Evolutionary conservation across 2,888 invertebrate genomes (phyloP), one percentile per base, ranked within the genome.

Genomic region (Hirudinaria manillensis): DNA sequence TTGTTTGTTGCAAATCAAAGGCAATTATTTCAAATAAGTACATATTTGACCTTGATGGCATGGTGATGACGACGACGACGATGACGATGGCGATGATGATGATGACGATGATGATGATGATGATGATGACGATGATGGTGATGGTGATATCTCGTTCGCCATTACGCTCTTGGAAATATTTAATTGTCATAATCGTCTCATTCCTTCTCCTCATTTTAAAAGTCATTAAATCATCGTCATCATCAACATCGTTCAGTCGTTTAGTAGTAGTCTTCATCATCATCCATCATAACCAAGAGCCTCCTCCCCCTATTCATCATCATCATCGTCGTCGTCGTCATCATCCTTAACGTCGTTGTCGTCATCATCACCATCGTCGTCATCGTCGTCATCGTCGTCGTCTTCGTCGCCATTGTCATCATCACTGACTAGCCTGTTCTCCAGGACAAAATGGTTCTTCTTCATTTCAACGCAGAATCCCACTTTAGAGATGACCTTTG

Each of bases 391-490:
- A 10, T 36, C 36, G 36, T 36, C 36, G 36, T 36, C 45, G 45
- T 45, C 45, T 16, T 45, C 45, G 16, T 45, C 13, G 16, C 21
- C 29, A 13, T 61, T 1, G 21, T 61, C 29, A 61, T 61, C 29
- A 61, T 61, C 27, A 56, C 3, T 56, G 13, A 7, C 68, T 68
- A 68, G 32, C 68, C 36, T 68, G 36, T 68, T 68, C 7, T 68
- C 32, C n/a, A 68, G 68, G 36, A 68, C 68, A 24, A 68, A 68
- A 68, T 34, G 32, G 32, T 34, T 32, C n/a, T 68, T 68, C 32
- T 68, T 36, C 68, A 68, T 68, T 21, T 68, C 68, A 34, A 68
- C 34, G 68, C 68, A 68, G 32, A 68, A 29, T 36, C 68, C 68
- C 32, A 68, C n/a, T 68, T 68, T 68, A 7, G 68, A 34, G 36